Evolutionary conservation across 1,140 invertebrate species (phyloP).

Genomic region (Schmidtea mediterranea): DNA sequence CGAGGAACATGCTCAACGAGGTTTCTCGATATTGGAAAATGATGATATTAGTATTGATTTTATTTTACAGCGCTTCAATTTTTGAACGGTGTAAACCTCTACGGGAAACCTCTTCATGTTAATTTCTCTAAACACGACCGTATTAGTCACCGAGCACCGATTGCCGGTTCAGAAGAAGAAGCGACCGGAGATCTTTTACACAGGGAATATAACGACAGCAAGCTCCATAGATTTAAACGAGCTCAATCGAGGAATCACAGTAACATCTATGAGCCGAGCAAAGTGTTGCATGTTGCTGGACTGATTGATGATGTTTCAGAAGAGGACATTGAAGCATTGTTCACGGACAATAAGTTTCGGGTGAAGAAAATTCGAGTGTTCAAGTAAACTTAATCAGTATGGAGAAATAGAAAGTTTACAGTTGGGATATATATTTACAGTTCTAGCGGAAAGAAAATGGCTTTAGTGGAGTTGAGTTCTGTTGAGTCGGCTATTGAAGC

Average conservation of each 20-base stretch:
- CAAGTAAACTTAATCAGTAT: slow-evolving; percentile 18
- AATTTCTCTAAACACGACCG: slow-evolving; percentile 66
- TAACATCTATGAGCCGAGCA: slow-evolving; percentile 93
- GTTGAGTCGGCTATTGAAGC: slow-evolving; percentile 82
- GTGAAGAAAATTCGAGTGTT: slow-evolving; percentile 32
- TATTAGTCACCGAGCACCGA: slow-evolving; percentile 35
- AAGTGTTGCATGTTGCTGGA: slow-evolving; percentile 92
- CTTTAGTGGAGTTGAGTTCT: slow-evolving; percentile 65
- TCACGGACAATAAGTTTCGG: slow-evolving; percentile 20
- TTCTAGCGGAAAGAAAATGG: slow-evolving; percentile 97
- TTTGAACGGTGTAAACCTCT: slow-evolving; percentile 83
- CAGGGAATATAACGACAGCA: slow-evolving; percentile 31
- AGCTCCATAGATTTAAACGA: slow-evolving; percentile 90
- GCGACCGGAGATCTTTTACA: slow-evolving; percentile 74
- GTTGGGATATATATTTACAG: not conserved
- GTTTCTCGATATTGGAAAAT: slow-evolving; percentile 39
- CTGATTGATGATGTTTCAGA: slow-evolving; percentile 39
- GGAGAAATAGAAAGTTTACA: not conserved
- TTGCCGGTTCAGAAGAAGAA: slow-evolving; percentile 69
- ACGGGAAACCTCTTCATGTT: slow-evolving; percentile 79
- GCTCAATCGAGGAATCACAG: slow-evolving; percentile 96
- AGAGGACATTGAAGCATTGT: slow-evolving; percentile 11
- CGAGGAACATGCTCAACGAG: slow-evolving; percentile 48
- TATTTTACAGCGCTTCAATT: slow-evolving; percentile 69
- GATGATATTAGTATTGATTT: slow-evolving; percentile 1